phyloP scores from a whole-genome alignment of 2,113 vertebrate genomes.

The Polyodon spathula region DNA sequence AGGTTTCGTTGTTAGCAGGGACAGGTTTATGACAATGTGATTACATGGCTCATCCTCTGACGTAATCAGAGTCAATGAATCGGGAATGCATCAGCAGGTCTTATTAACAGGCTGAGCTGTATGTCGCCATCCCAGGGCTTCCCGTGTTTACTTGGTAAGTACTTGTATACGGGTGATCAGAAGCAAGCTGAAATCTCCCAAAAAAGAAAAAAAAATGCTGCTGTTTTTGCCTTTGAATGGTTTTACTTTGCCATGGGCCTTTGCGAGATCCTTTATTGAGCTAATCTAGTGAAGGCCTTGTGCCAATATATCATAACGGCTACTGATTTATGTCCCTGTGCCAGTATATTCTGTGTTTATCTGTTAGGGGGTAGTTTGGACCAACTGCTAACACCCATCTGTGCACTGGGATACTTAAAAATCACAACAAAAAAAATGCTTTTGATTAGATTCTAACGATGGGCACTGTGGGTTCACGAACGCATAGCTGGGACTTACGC shows the following conservation, averaged over 20 bases:
- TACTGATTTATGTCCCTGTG: conserved; percentile 20
- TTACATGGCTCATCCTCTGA: neutral
- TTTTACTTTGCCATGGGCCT: conserved; percentile 16
- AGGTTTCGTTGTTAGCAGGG: conserved; percentile 6
- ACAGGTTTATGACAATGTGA: conserved; percentile 14
- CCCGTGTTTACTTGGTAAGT: conserved; percentile 1
- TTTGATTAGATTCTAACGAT: conserved; percentile 21
- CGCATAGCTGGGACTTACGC: conserved; percentile 23
- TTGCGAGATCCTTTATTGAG: conserved; percentile 29
- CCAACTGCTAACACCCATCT: conserved; percentile 22
- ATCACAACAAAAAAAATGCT: conserved; percentile 8
- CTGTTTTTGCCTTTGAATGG: neutral
- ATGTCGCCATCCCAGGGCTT: neutral
- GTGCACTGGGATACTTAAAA: conserved; percentile 16
- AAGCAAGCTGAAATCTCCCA: neutral
- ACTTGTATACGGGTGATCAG: neutral
- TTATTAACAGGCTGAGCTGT: conserved; percentile 8
- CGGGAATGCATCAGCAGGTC: conserved; percentile 13
- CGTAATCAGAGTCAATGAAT: conserved; percentile 12
- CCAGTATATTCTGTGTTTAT: conserved; percentile 23
- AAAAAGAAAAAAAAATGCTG: conserved; percentile 8
- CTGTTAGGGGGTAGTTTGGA: conserved; percentile 21
- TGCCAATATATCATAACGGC: conserved; percentile 16
- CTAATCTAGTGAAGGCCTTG: conserved; percentile 13
- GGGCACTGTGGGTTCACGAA: conserved; percentile 16